Conservation (phyloP, 1,140 invertebrate species). For the Cheumatopsyche charites region DNA sequence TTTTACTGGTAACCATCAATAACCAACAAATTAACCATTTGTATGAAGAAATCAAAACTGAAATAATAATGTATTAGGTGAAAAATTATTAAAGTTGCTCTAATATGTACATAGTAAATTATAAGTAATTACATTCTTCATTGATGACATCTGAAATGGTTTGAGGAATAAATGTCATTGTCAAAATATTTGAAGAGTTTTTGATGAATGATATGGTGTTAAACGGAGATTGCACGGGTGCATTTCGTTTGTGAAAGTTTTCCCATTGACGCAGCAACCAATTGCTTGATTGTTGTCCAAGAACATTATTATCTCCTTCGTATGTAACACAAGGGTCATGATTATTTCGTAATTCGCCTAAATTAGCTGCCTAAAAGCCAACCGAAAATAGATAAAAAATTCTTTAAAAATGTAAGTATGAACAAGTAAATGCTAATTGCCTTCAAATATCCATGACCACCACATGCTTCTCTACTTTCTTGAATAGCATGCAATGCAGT, state of each 20-base stretch:
- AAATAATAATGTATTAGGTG: constrained; percentile 52
- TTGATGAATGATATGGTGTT: constrained; percentile 68
- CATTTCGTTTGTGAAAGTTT: constrained; percentile 56
- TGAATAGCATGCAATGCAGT: constrained; percentile 82
- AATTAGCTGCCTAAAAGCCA: constrained; percentile 66
- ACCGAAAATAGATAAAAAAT: constrained; percentile 25
- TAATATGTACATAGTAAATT: constrained; percentile 16
- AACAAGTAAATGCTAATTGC: constrained; percentile 53
- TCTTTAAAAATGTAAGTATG: constrained; percentile 10
- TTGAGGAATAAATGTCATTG: constrained; percentile 58
- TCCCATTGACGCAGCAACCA: constrained; percentile 77
- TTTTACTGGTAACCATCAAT: constrained; percentile 70
- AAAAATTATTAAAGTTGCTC: background rate
- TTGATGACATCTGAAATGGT: constrained; percentile 59
- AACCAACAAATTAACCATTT: constrained; percentile 86
- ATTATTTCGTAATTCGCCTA: constrained; percentile 84
- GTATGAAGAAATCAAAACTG: constrained; percentile 76
- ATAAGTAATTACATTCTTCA: constrained; percentile 69
- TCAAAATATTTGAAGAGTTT: constrained; percentile 60
- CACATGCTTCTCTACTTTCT: constrained; percentile 89
- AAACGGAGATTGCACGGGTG: constrained; percentile 63
- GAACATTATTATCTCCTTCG: constrained; percentile 95
- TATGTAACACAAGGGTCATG: constrained; percentile 94
- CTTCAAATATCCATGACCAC: constrained; percentile 81
- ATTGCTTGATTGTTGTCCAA: constrained; percentile 93